phyloP scores from a whole-genome alignment of 2,888 invertebrate genomes.

The Trichogramma evanescens region DNA sequence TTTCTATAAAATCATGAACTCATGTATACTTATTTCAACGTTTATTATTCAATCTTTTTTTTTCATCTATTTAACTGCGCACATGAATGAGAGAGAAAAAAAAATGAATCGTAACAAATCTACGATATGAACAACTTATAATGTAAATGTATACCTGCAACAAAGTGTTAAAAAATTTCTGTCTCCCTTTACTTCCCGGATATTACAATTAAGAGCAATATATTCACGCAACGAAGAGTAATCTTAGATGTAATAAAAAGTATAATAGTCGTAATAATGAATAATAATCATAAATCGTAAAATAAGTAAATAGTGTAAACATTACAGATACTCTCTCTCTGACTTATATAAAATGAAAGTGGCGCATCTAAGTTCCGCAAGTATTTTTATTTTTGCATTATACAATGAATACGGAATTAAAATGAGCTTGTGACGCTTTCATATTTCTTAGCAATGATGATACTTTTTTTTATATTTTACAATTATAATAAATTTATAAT shows the following conservation, averaged over 20 bases:
- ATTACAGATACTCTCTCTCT: slow-evolving; percentile 14
- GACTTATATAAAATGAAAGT: slow-evolving; percentile 23
- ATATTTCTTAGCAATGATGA: slow-evolving; percentile 20
- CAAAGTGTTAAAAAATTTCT: slow-evolving; percentile 19
- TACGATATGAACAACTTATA: slow-evolving; percentile 18
- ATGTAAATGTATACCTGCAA: slow-evolving; percentile 2
- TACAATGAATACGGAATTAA: slow-evolving; percentile 8
- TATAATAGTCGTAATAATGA: slow-evolving; percentile 13
- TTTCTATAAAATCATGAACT: too few relatives aligned
- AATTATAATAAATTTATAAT: slow-evolving; percentile 9
- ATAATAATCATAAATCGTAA: not conserved
- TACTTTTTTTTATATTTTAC: slow-evolving; percentile 11
- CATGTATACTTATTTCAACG: too few relatives aligned
- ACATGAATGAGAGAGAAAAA: not conserved
- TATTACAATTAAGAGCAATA: slow-evolving; percentile 11
- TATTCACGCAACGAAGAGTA: slow-evolving; percentile 19
- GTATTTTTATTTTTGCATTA: slow-evolving; percentile 5
- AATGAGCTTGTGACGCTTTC: slow-evolving; percentile 17
- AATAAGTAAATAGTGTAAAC: slow-evolving; percentile 14
- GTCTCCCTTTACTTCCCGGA: slow-evolving; percentile 1
- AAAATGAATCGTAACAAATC: slow-evolving; percentile 12
- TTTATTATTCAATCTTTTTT: too few relatives aligned
- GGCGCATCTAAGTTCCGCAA: slow-evolving; percentile 19
- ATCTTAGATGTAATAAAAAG: slow-evolving; percentile 8
- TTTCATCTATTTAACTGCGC: too few relatives aligned